phyloP scores from a whole-genome alignment of 2,113 vertebrate genomes.

The Entosphenus tridentatus region DNA sequence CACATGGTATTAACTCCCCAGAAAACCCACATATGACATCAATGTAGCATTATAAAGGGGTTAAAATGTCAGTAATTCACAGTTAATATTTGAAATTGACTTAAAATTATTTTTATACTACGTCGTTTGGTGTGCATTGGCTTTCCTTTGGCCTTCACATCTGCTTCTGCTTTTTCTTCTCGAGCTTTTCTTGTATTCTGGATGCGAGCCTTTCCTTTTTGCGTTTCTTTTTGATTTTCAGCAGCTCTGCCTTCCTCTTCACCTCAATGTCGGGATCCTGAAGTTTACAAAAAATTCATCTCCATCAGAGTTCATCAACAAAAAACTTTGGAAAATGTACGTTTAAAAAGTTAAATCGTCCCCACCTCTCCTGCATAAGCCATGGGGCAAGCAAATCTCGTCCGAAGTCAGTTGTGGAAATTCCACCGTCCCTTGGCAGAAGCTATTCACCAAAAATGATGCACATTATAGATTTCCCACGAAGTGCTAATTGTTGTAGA shows the following conservation, averaged over 20 bases:
- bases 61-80: no score
- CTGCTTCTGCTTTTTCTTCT: slow-evolving; percentile 18
- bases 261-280: slow-evolving; percentile 70
- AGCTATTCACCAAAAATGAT: background rate
- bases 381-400: background rate
- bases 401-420: background rate
- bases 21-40: no score
- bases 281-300: background rate
- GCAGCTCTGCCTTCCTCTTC: slow-evolving; percentile 46
- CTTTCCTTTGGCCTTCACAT: no score
- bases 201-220: slow-evolving; percentile 37
- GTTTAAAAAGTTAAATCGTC: background rate
- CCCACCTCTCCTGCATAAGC: background rate
- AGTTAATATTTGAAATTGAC: no score
- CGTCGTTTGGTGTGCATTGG: no score
- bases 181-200: slow-evolving; percentile 24
- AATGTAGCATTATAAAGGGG: no score
- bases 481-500: no score
- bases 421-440: background rate
- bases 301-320: background rate
- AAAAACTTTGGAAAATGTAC: background rate
- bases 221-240: slow-evolving; percentile 29
- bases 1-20: no score
- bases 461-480: no score
- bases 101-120: no score